Evolutionary conservation across 2,888 invertebrate species (phyloP).

Genomic region (Lordiphosa andalusiaca): DNA sequence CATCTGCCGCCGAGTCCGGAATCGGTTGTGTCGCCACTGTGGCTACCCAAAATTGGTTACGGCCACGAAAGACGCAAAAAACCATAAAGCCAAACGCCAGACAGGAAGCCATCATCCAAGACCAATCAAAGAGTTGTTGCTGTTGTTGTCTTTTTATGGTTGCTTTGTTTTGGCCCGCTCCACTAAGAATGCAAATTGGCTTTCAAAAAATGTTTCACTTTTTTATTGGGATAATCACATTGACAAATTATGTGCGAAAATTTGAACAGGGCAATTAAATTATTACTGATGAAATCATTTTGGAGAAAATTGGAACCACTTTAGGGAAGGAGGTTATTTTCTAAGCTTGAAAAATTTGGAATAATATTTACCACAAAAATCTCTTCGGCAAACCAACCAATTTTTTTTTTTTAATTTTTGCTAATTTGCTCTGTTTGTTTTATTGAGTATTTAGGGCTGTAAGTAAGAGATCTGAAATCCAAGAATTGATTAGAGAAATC

Average conservation of each 20-base stretch:
- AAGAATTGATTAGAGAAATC: too few species aligned
- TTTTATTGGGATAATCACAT: slow-evolving; percentile 3
- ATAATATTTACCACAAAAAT: too few species aligned
- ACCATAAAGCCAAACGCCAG: slow-evolving; percentile 33
- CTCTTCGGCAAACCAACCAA: too few species aligned
- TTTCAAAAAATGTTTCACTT: slow-evolving; percentile 24
- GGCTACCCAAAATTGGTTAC: slow-evolving; percentile 54
- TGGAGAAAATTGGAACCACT: not conserved
- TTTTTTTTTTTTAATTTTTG: too few species aligned
- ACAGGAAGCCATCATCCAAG: slow-evolving; percentile 51
- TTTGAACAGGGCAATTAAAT: slow-evolving; percentile 10
- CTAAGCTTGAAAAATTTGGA: too few species aligned
- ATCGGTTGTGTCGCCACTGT: slow-evolving; percentile 41
- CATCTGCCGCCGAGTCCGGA: not conserved
- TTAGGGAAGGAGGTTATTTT: too few species aligned
- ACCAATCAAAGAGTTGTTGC: slow-evolving; percentile 27
- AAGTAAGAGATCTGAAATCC: too few species aligned
- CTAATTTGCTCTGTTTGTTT: too few species aligned
- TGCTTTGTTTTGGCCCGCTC: slow-evolving; percentile 14
- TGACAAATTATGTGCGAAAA: slow-evolving; percentile 5
- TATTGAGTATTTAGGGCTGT: too few species aligned
- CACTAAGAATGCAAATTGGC: slow-evolving; percentile 47
- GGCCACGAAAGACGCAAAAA: slow-evolving; percentile 21
- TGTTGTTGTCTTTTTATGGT: slow-evolving; percentile 25
- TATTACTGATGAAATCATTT: slow-evolving; percentile 1